A percentile compares a stretch with the other conserved stretches of the same genome.
phyloP scores from a whole-genome alignment of 2,888 invertebrate species.

The Hydrotaea diabolus region DNA sequence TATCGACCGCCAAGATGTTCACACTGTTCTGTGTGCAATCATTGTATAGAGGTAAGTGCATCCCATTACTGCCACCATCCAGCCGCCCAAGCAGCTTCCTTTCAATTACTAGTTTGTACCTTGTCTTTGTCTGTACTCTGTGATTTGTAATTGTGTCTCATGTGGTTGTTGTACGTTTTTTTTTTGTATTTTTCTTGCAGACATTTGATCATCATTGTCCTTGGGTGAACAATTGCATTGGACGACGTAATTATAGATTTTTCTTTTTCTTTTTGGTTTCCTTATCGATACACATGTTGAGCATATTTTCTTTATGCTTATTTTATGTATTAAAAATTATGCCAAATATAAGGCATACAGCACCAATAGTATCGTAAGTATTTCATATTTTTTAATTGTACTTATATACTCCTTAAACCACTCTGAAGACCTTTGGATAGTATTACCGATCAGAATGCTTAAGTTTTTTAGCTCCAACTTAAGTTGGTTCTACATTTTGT shows the following conservation, averaged over 20 bases:
- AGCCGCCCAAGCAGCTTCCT: too few relatives aligned
- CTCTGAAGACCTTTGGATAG: not conserved
- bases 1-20: constrained; percentile 99
- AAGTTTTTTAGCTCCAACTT: too few relatives aligned
- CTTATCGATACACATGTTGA: constrained; percentile 97
- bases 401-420: not conserved
- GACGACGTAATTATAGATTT: constrained; percentile 97
- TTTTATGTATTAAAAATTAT: constrained; percentile 94
- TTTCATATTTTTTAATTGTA: constrained; percentile 78
- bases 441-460: too few relatives aligned
- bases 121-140: too few relatives aligned
- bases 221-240: constrained; percentile 98
- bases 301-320: constrained; percentile 96
- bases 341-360: constrained; percentile 89
- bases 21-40: constrained; percentile 99
- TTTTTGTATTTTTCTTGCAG: constrained; percentile 81
- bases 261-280: constrained; percentile 99
- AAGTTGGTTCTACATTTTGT: too few relatives aligned
- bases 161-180: constrained; percentile 8
- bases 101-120: too few relatives aligned
- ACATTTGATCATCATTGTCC: constrained; percentile 99
- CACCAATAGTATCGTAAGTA: constrained; percentile 94
- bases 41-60: constrained; percentile 94
- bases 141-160: too few relatives aligned
- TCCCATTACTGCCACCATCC: not conserved